These are phyloP conservation scores for Grus americana DNA, from an alignment of 2,113 vertebrate genomes.

Conservation along the genomic window DNA sequence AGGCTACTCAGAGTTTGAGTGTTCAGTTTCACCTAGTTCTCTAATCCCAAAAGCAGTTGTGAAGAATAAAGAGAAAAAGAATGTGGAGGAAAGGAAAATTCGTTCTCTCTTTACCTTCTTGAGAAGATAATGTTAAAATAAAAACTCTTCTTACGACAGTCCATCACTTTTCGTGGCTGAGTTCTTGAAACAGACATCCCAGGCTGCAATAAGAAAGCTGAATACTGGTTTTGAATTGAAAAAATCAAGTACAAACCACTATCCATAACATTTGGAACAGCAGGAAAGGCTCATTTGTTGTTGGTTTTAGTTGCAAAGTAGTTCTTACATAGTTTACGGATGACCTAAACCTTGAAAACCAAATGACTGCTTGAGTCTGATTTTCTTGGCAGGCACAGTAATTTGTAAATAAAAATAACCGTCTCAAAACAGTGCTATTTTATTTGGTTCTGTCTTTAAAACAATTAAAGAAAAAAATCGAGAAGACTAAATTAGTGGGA, in stretches of 20 bases:
- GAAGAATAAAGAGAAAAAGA: not conserved
- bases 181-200: not conserved
- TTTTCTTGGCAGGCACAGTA: not conserved
- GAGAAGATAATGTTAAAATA: not conserved
- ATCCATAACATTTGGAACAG: not conserved
- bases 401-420: not conserved
- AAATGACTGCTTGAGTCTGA: not conserved
- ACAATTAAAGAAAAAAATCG: not conserved
- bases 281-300: not conserved
- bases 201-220: not conserved
- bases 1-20: not conserved
- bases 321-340: not conserved
- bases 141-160: not conserved
- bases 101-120: not conserved
- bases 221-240: not conserved
- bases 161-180: not conserved
- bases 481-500: not conserved
- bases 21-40: not conserved
- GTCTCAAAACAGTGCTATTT: not conserved
- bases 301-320: not conserved
- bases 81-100: not conserved
- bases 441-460: not conserved
- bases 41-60: not conserved
- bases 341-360: not conserved
- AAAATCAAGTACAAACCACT: not conserved